Percentiles rank a stretch among this genome's conserved stretches.
phyloP scores from a whole-genome alignment of 1,140 invertebrate genomes.

The Sycophila sp. region DNA sequence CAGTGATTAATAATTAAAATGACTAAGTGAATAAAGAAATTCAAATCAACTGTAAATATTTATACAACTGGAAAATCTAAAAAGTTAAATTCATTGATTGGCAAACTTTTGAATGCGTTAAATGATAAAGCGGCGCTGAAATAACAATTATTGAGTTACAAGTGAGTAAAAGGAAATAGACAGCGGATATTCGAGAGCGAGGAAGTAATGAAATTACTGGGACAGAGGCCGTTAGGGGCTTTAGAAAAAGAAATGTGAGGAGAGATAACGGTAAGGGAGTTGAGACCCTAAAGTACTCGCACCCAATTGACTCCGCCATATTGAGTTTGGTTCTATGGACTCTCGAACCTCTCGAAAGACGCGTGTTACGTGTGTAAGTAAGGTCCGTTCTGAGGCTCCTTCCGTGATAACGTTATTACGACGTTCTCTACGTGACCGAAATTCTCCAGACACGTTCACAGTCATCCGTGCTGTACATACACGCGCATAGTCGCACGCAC shows the following conservation, averaged over 20 bases:
- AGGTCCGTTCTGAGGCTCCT: conserved; percentile 49
- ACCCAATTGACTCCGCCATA: conserved; percentile 63
- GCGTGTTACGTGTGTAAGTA: conserved; percentile 43
- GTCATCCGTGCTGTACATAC: too few species aligned
- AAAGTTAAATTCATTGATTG: too few species aligned
- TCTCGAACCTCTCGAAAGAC: conserved; percentile 54
- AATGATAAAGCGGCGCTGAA: too few species aligned
- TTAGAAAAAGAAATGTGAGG: conserved; percentile 41
- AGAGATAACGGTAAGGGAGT: conserved; percentile 40
- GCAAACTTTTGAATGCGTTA: too few species aligned
- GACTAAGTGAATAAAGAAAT: too few species aligned
- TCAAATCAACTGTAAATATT: too few species aligned
- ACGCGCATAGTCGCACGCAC: neutral
- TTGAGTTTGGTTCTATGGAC: conserved; percentile 61
- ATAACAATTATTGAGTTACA: too few species aligned
- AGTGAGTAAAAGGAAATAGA: too few species aligned
- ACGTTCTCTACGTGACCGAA: conserved; percentile 59
- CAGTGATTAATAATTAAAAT: too few species aligned
- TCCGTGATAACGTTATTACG: conserved; percentile 54
- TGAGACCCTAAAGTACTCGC: conserved; percentile 50
- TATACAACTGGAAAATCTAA: too few species aligned
- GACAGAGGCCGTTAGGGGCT: conserved; percentile 19
- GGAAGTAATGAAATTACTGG: conserved; percentile 26
- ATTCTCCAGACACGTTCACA: conserved; percentile 47
- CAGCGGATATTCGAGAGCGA: conserved; percentile 3